Evolutionary conservation across 2,797 vertebrate genomes (phyloP).

Genomic region (Ficedula albicollis): DNA sequence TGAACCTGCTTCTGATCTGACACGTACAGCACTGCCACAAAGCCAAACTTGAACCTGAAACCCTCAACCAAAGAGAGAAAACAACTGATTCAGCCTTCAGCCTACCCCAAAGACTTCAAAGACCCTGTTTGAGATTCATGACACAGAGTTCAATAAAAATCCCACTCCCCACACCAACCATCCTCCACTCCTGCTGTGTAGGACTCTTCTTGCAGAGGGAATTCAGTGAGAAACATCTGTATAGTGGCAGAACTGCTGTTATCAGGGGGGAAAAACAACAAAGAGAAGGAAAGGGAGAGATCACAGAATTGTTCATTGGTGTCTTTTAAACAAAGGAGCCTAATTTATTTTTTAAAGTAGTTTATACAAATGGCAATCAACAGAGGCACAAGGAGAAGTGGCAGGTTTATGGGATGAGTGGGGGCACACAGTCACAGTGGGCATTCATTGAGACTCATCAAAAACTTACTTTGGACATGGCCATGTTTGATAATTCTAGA

Average conservation of each 20-base stretch:
- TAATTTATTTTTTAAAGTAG: neutral
- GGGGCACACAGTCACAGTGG: rapidly evolving
- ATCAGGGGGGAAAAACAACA: rapidly evolving
- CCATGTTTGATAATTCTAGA: neutral
- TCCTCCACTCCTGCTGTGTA: neutral
- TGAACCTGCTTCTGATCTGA: neutral
- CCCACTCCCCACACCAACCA: neutral
- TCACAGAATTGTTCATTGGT: neutral
- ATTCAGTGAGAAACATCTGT: neutral
- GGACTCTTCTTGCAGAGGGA: neutral
- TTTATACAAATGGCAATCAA: neutral
- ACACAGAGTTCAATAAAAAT: neutral
- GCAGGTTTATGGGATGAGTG: rapidly evolving
- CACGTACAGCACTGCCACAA: neutral
- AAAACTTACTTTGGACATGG: neutral
- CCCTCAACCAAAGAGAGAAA: neutral
- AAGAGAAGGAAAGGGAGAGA: neutral
- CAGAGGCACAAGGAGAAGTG: rapidly evolving
- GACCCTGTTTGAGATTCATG: neutral
- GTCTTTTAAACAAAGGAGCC: neutral
- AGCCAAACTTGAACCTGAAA: neutral
- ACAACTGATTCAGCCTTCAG: neutral
- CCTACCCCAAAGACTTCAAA: neutral
- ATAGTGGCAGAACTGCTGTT: neutral
- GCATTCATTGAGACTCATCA: neutral